Conservation (phyloP, 2,113 vertebrate genomes). For the Crotalus horridus region DNA sequence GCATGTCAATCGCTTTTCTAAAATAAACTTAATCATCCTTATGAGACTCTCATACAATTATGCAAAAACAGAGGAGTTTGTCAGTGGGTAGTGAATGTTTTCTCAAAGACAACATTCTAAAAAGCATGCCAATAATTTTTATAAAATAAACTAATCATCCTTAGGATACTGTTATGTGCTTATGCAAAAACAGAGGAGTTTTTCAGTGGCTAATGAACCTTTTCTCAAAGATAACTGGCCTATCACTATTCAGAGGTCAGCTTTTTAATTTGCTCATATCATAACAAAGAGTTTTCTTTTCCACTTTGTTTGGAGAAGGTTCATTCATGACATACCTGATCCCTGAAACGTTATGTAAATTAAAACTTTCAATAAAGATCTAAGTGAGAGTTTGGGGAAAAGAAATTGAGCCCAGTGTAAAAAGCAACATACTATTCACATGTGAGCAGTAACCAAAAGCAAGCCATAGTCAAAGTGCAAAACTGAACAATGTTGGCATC, state of each 20-base stretch:
- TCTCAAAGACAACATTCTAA: background rate
- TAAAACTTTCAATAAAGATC: background rate
- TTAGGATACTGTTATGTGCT: too few relatives aligned
- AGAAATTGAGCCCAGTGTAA: background rate
- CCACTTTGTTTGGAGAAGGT: background rate
- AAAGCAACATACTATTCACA: background rate
- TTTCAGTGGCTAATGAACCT: background rate
- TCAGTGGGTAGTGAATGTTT: background rate
- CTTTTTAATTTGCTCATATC: background rate
- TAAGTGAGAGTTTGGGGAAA: background rate
- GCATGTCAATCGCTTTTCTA: background rate
- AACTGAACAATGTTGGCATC: background rate
- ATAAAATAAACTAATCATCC: background rate
- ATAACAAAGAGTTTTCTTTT: background rate
- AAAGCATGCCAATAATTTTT: background rate
- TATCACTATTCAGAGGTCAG: background rate
- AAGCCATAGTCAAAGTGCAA: background rate
- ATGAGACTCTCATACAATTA: background rate
- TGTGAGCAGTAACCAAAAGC: background rate
- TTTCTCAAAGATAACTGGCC: background rate
- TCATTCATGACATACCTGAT: background rate
- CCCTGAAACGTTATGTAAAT: background rate
- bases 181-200: background rate
- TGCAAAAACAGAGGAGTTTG: background rate
- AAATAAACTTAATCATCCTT: background rate